Conservation (phyloP, 2,888 invertebrate species). For the Tetropium fuscum region DNA sequence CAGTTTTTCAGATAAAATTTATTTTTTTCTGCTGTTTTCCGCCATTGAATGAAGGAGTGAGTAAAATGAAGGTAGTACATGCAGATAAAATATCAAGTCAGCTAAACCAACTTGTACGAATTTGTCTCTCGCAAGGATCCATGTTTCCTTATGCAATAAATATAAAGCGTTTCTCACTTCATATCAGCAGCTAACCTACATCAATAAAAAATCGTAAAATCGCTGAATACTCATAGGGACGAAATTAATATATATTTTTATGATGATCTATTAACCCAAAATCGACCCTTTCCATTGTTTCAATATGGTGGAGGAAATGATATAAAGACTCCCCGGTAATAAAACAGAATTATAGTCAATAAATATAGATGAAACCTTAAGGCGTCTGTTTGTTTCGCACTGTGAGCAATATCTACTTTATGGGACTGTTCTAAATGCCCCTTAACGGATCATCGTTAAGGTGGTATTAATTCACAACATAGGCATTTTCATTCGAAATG, state of each 20-base stretch:
- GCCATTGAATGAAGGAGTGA: too few relatives aligned
- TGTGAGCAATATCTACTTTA: conserved; percentile 39
- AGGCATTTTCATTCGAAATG: neutral
- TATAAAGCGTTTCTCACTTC: too few relatives aligned
- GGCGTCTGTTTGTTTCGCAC: conserved; percentile 38
- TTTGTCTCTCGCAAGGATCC: too few relatives aligned
- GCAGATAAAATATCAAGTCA: too few relatives aligned
- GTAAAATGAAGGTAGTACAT: too few relatives aligned
- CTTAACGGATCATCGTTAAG: conserved; percentile 1
- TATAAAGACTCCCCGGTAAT: conserved; percentile 32
- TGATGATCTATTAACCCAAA: conserved; percentile 24
- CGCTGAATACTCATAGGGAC: neutral
- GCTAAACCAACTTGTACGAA: too few relatives aligned
- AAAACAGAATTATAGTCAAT: conserved; percentile 43
- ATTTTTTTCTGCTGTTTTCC: too few relatives aligned
- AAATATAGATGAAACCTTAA: conserved; percentile 36
- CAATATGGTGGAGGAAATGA: conserved; percentile 28
- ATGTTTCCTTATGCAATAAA: too few relatives aligned
- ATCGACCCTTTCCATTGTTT: conserved; percentile 36
- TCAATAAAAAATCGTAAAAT: neutral
- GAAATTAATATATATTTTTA: conserved; percentile 32
- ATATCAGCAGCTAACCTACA: too few relatives aligned
- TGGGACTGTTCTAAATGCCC: conserved; percentile 11
- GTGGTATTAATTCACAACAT: neutral
- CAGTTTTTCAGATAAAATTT: too few relatives aligned